A percentile compares a stretch with the other conserved stretches of the same genome.
Evolutionary conservation across 1,140 invertebrate species (phyloP).

Genomic region (Rhynchophorus ferrugineus): DNA sequence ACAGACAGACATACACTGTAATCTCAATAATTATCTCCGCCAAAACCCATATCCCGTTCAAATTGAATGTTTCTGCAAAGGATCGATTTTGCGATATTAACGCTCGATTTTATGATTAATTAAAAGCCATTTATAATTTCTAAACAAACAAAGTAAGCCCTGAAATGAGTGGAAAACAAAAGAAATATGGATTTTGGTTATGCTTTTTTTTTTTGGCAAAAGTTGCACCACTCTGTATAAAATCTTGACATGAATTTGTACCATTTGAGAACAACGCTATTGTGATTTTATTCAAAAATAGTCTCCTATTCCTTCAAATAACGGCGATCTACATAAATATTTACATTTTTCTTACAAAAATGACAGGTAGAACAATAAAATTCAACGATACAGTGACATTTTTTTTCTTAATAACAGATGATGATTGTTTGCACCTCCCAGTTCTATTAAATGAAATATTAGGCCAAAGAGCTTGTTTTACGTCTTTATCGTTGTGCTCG

Average conservation of each 20-base stretch:
- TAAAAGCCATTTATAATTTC: too few relatives aligned
- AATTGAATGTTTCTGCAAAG: too few relatives aligned
- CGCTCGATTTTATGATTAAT: too few relatives aligned
- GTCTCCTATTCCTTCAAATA: constrained; percentile 8
- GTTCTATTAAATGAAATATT: too few relatives aligned
- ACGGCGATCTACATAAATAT: constrained; percentile 14
- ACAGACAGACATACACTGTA: neutral
- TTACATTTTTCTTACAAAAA: constrained; percentile 14
- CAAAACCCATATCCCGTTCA: neutral
- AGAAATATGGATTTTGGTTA: constrained; percentile 4
- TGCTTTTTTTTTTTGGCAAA: constrained; percentile 3
- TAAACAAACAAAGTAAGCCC: too few relatives aligned
- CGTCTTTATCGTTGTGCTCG: constrained; percentile 2
- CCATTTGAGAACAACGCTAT: constrained; percentile 23
- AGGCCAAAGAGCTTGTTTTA: too few relatives aligned
- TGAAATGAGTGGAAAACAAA: too few relatives aligned
- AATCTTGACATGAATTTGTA: constrained; percentile 23
- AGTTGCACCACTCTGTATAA: constrained; percentile 1
- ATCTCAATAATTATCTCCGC: neutral
- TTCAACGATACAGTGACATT: constrained; percentile 19
- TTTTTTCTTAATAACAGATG: constrained; percentile 1
- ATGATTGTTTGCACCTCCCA: too few relatives aligned
- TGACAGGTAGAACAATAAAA: constrained; percentile 22
- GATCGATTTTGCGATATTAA: too few relatives aligned
- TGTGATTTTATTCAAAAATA: constrained; percentile 18